Evolutionary conservation across 2,888 invertebrate genomes (phyloP), one percentile per base, ranked within the genome.

Genomic region (Drosophila prolongata): DNA sequence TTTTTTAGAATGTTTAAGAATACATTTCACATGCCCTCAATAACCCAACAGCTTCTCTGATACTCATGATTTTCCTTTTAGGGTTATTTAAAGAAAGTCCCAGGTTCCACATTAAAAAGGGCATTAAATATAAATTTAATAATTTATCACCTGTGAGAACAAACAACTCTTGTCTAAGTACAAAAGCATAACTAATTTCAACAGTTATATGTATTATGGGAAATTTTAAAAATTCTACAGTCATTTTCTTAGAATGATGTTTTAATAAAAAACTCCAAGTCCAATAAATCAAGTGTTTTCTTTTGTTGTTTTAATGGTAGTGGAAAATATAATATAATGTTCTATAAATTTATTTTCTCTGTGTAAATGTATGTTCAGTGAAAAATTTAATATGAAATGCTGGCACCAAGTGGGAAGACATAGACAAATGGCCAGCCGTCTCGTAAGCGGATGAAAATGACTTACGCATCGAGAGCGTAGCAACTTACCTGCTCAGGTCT

Each of bases 311-410:
- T 19, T 24, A 24, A 0, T 24, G 4, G 24, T 24, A 24, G 3
- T 19, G 19, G 3, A 19, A 19, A 30, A 30, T 30, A 30, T 19
- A 19, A 19, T 19, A 19, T 3, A 19, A 19, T 19, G 1, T 5
- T 11, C 35, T 35, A 14, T 9, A n/a, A 14, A 3, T 24, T 49
- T 19, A 30, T 42, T 50, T 16, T 58, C 24, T 11, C 27, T 6
- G 46, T 62, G 59, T 14, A 59, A 53, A 40, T 30, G 30, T 34
- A 24, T 24, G 58, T 3, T 35, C 14, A 37, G 49, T 65, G 65
- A 67, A 84, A 84, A 84, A 87, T 79, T 80, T 77, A 87, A 87
- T 80, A 86, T 77, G 76, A 82, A 88, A 82, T 79, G 78, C 77
- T 78, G 68, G 50, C 74, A 76, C 50, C 54, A 61, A 53, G 53